Percentiles rank a stretch among this genome's conserved stretches.
Conservation (phyloP, 2,113 vertebrate species). For the Pan troglodytes region NHGRI_mPanTro3-v2.1_pri NC_072408.2:25889501-25890000, state of each 20-base stretch:
- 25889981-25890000: slow-evolving; percentile 31
- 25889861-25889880: slow-evolving; percentile 61
- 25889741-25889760: slow-evolving; percentile 71
- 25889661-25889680: slow-evolving; percentile 80
- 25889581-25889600: slow-evolving; percentile 81
- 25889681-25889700: slow-evolving; percentile 69
- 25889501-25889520: slow-evolving; percentile 41
- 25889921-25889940: slow-evolving; percentile 60
- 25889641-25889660: slow-evolving; percentile 81
- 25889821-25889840: slow-evolving; percentile 81
- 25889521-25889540: slow-evolving; percentile 67
- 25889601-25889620: slow-evolving; percentile 79
- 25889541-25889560: slow-evolving; percentile 72
- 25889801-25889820: slow-evolving; percentile 80
- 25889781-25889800: slow-evolving; percentile 65
- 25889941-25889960: slow-evolving; percentile 62
- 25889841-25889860: slow-evolving; percentile 69
- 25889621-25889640: slow-evolving; percentile 77
- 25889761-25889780: slow-evolving; percentile 49
- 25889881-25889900: slow-evolving; percentile 69
- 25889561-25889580: slow-evolving; percentile 79
- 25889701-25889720: slow-evolving; percentile 76
- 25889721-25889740: slow-evolving; percentile 65
- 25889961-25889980: slow-evolving; percentile 65
- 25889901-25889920: slow-evolving; percentile 62